These are phyloP conservation scores for Cherax destructor DNA, from an alignment of 1,140 invertebrate species.

Conservation along the genomic window DNA sequence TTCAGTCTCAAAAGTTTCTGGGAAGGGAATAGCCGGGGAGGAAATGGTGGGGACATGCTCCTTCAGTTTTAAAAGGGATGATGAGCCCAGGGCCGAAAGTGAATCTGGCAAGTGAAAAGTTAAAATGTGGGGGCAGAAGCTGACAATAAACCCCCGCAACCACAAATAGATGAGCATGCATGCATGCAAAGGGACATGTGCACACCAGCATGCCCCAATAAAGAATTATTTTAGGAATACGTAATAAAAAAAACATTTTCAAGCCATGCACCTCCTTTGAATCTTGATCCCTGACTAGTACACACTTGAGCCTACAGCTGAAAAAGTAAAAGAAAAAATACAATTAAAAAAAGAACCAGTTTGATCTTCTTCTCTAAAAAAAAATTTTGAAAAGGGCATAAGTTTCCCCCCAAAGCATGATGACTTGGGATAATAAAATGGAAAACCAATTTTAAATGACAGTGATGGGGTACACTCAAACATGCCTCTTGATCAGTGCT, in stretches of 20 bases:
- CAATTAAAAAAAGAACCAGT: neutral
- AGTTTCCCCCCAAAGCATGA: slow-evolving; percentile 6
- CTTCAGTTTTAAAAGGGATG: too few species aligned
- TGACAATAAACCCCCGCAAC: too few species aligned
- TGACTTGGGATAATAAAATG: neutral
- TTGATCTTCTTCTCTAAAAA: neutral
- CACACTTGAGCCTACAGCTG: neutral
- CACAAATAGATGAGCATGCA: too few species aligned
- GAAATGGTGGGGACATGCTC: too few species aligned
- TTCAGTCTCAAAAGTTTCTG: too few species aligned
- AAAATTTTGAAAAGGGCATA: neutral
- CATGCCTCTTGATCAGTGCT: neutral
- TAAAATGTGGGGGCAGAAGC: too few species aligned
- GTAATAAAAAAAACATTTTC: neutral
- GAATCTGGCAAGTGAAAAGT: too few species aligned
- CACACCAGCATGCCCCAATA: too few species aligned
- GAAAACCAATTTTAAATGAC: neutral
- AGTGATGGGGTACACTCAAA: neutral
- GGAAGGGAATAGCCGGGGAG: too few species aligned
- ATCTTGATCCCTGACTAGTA: neutral
- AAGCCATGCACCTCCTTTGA: slow-evolving; percentile 37
- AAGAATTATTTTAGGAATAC: too few species aligned
- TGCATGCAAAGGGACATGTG: too few species aligned
- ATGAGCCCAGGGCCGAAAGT: too few species aligned
- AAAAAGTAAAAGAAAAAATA: neutral